These are phyloP conservation scores for Syngnathus rostellatus DNA, from an alignment of 2,797 vertebrate genomes.

Conservation along the genomic window DNA sequence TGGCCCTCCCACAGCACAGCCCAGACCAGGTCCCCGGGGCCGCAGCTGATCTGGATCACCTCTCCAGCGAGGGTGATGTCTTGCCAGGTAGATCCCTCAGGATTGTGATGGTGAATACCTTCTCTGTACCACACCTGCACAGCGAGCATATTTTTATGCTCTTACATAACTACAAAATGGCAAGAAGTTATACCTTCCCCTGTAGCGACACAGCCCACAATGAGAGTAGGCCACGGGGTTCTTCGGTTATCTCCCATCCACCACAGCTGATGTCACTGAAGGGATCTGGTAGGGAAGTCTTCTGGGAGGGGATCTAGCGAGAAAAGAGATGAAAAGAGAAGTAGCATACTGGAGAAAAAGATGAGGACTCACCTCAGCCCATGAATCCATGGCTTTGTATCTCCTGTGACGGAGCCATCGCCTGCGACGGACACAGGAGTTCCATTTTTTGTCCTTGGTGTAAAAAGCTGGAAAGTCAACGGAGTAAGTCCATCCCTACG, in stretches of 20 bases:
- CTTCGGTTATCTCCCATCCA: slow-evolving; percentile 88
- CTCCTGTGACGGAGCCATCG: slow-evolving; percentile 91
- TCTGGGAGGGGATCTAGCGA: slow-evolving; percentile 76
- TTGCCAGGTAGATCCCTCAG: slow-evolving; percentile 85
- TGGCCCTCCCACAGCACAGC: slow-evolving; percentile 95
- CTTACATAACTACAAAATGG: neutral
- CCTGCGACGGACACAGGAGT: slow-evolving; percentile 91
- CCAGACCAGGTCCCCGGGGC: slow-evolving; percentile 88
- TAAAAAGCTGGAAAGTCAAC: slow-evolving; percentile 94
- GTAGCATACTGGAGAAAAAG: neutral
- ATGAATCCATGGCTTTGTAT: slow-evolving; percentile 83
- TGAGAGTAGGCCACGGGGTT: slow-evolving; percentile 81
- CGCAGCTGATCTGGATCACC: slow-evolving; percentile 94
- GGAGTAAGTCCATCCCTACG: slow-evolving; percentile 91
- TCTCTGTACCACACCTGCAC: slow-evolving; percentile 89
- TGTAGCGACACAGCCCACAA: slow-evolving; percentile 92
- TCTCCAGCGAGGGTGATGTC: slow-evolving; percentile 80
- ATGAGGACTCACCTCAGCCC: slow-evolving; percentile 78
- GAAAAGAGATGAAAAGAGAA: neutral
- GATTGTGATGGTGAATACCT: slow-evolving; percentile 80
- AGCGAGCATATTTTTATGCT: neutral
- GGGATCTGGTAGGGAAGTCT: slow-evolving; percentile 79
- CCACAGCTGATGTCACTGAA: slow-evolving; percentile 92
- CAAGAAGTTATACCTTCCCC: slow-evolving; percentile 75
- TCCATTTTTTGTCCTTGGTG: slow-evolving; percentile 95